phyloP scores from a whole-genome alignment of 2,113 vertebrate genomes.

The Alosa alosa region DNA sequence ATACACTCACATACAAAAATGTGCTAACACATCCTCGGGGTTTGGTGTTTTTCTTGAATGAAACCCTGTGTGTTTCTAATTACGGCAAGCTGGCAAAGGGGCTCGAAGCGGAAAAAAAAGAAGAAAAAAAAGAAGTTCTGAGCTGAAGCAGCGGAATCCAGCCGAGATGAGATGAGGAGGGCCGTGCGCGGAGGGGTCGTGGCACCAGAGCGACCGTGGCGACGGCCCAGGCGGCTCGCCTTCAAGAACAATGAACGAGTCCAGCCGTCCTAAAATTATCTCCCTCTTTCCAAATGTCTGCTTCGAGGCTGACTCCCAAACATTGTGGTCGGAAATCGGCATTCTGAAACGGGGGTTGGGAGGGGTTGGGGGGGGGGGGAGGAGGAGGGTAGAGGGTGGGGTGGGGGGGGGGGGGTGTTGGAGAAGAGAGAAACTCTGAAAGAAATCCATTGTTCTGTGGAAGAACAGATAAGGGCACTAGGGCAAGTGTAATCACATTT shows the following conservation, averaged over 20 bases:
- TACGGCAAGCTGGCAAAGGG: constrained; percentile 46
- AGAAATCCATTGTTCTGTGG: constrained; percentile 66
- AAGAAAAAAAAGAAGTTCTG: constrained; percentile 43
- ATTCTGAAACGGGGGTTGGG: constrained; percentile 60
- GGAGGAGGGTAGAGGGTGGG: constrained; percentile 5
- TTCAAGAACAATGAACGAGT: constrained; percentile 50
- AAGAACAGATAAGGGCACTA: constrained; percentile 64
- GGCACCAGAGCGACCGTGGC: constrained; percentile 38
- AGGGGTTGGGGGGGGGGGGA: constrained; percentile 45
- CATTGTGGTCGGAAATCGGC: constrained; percentile 70
- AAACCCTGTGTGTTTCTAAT: constrained; percentile 52
- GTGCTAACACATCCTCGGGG: constrained; percentile 30
- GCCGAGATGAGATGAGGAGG: constrained; percentile 31
- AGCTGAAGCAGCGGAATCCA: constrained; percentile 45
- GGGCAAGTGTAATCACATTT: constrained; percentile 67
- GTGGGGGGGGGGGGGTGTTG: constrained; percentile 7
- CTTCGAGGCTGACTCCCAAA: constrained; percentile 65
- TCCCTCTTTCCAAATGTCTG: constrained; percentile 68
- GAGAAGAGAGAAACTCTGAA: constrained; percentile 51
- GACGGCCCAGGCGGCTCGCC: constrained; percentile 40
- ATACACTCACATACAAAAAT: constrained; percentile 21
- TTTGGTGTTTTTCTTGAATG: constrained; percentile 39
- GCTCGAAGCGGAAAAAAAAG: constrained; percentile 35
- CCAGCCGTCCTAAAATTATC: constrained; percentile 55
- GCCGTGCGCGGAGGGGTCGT: constrained; percentile 32